Conservation (phyloP, 2,888 invertebrate species). For the Neoaliturus tenellus region DNA sequence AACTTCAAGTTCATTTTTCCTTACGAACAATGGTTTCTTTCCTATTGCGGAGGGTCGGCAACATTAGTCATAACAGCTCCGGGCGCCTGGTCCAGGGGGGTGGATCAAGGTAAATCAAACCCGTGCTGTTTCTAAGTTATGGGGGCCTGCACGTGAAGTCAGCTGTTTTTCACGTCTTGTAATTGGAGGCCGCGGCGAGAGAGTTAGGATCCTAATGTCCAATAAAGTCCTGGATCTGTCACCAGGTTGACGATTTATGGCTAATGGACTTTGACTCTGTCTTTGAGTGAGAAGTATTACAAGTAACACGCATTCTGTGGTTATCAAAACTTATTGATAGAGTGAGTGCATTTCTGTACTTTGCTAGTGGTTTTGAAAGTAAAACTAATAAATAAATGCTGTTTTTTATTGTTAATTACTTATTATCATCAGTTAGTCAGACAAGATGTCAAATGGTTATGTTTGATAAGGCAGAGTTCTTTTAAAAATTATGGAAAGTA, state of each 20-base stretch:
- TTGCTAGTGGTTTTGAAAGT: too few species aligned
- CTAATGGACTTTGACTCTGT: constrained; percentile 23
- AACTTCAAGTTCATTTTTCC: too few species aligned
- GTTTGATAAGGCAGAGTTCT: too few species aligned
- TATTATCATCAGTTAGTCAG: too few species aligned
- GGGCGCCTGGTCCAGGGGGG: neutral
- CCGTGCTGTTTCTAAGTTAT: constrained; percentile 27
- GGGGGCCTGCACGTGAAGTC: constrained; percentile 36
- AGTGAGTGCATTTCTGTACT: too few species aligned
- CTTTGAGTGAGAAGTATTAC: constrained; percentile 1
- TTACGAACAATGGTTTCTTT: too few species aligned
- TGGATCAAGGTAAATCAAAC: constrained; percentile 37
- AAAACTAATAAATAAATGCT: too few species aligned
- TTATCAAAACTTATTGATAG: neutral
- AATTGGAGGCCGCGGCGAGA: constrained; percentile 25
- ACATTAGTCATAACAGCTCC: constrained; percentile 26
- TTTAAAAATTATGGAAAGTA: too few species aligned
- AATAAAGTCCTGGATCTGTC: constrained; percentile 35
- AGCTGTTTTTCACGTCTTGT: constrained; percentile 42
- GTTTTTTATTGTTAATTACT: too few species aligned
- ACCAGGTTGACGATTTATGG: constrained; percentile 23
- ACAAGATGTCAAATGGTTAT: too few species aligned
- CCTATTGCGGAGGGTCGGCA: neutral
- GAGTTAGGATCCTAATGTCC: constrained; percentile 30
- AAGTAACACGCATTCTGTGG: neutral